A percentile compares a stretch with the other conserved stretches of the same genome.
Conservation (phyloP, 2,888 invertebrate species). For the Amphipoea oculea region DNA sequence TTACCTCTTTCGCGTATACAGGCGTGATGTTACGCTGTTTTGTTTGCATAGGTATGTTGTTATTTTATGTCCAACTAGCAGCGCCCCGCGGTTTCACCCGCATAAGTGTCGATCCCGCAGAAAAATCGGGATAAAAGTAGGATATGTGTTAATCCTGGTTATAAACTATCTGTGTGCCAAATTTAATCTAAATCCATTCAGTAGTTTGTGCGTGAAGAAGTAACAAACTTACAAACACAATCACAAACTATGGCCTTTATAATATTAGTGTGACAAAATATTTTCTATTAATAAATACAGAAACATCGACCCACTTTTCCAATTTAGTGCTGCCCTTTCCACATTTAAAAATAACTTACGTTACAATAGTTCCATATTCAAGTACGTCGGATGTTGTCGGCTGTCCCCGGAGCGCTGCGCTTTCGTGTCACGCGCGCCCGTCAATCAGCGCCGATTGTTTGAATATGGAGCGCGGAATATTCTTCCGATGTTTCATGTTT, state of each 20-base stretch:
- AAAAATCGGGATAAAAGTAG: too few relatives aligned
- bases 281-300: neutral
- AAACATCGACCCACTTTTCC: neutral
- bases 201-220: too few relatives aligned
- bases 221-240: too few relatives aligned
- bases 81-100: too few relatives aligned
- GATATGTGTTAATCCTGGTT: too few relatives aligned
- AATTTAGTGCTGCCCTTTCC: slow-evolving; percentile 19
- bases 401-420: slow-evolving; percentile 34
- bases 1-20: neutral
- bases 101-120: too few relatives aligned
- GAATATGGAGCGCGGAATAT: slow-evolving; percentile 56
- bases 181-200: too few relatives aligned
- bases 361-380: slow-evolving; percentile 42
- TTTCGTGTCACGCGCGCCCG: slow-evolving; percentile 59
- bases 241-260: too few relatives aligned
- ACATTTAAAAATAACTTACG: slow-evolving; percentile 41
- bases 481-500: slow-evolving; percentile 55
- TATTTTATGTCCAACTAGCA: too few relatives aligned
- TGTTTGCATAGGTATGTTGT: neutral
- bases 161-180: too few relatives aligned
- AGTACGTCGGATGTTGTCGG: slow-evolving; percentile 57
- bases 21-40: neutral
- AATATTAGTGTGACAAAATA: too few relatives aligned
- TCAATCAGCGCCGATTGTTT: slow-evolving; percentile 63